Evolutionary conservation across 2,888 invertebrate species (phyloP), one percentile per base, ranked within the genome.

Genomic region (Osmoderma eremita): DNA sequence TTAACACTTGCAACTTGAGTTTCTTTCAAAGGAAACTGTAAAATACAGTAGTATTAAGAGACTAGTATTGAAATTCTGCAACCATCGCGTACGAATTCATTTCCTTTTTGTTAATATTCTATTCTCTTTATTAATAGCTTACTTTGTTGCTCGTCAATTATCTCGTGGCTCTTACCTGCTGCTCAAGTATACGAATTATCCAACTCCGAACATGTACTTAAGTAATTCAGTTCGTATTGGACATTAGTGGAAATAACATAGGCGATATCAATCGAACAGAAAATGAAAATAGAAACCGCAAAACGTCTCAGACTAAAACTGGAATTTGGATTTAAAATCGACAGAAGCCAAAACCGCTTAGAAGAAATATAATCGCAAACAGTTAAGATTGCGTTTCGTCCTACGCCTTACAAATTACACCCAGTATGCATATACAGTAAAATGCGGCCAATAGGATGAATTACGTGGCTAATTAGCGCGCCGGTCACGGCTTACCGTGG

Each of bases 401-500:
- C 63, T 63, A 51, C 41, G 42, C 49, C 30, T 12, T 51, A 63
- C 51, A 51, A 63, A 63, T 51, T 51, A 63, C 63, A 15, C 41
- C 63, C 22, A 6, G 30, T 8, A 41, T 56, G 48, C 48, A 49
- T n/a, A n/a, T 49, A 58, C 39, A 65, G 53, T 56, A 30, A 30
- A 65, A 65, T 49, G 56, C 30, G 30, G 54, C 36, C 48, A 48
- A 54, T 54, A 56, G 56, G 56, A 65, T 58, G 65, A 65, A 56
- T 65, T 56, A 56, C 22, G 24, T 39, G 39, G 56, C 56, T 65
- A 65, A 65, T 65, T 65, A 65, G 56, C 49, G 49, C 54, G 42
- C 42, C 17, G 39, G 20, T 17, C 18, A 12, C 22, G 54, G 48
- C 48, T 49, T 49, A 41, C 22, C 42, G 38, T 48, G 45, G 15